A percentile compares a stretch with the other conserved stretches of the same genome.
Evolutionary conservation across 2,888 invertebrate species (phyloP).

Genomic region (Chloroclystis v-ata): DNA sequence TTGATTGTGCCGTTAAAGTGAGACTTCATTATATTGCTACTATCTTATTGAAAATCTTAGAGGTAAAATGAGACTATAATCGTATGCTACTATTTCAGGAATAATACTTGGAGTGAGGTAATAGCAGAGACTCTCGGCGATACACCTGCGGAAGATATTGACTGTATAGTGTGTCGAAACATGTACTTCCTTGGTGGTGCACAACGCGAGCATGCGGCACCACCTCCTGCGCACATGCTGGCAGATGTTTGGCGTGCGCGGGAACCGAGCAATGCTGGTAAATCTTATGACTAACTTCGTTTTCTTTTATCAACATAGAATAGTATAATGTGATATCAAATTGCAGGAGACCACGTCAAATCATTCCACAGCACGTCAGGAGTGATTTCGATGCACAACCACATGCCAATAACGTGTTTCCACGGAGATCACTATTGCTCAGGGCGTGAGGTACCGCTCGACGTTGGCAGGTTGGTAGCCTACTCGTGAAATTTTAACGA

Average conservation of each 20-base stretch:
- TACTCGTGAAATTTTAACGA: neutral
- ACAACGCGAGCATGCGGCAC: constrained; percentile 17
- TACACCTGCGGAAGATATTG: no score
- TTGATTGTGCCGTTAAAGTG: constrained; percentile 15
- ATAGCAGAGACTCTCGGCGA: no score
- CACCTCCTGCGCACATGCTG: constrained; percentile 16
- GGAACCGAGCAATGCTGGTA: constrained; percentile 9
- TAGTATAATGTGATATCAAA: no score
- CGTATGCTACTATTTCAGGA: no score
- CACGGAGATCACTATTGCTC: neutral
- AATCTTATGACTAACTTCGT: no score
- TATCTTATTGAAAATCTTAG: no score
- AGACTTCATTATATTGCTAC: neutral
- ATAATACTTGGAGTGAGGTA: no score
- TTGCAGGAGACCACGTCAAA: constrained; percentile 16
- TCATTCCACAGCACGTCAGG: constrained; percentile 22
- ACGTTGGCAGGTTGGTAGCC: neutral
- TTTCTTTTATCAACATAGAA: no score
- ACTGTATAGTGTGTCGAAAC: no score
- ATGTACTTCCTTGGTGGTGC: neutral
- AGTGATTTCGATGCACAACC: constrained; percentile 23
- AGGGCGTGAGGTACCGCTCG: neutral
- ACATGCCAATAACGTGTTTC: constrained; percentile 16
- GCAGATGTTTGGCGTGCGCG: constrained; percentile 19
- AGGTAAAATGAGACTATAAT: no score